Evolutionary conservation across 2,797 vertebrate genomes (phyloP).

Genomic region (Muscicapa comitata): DNA sequence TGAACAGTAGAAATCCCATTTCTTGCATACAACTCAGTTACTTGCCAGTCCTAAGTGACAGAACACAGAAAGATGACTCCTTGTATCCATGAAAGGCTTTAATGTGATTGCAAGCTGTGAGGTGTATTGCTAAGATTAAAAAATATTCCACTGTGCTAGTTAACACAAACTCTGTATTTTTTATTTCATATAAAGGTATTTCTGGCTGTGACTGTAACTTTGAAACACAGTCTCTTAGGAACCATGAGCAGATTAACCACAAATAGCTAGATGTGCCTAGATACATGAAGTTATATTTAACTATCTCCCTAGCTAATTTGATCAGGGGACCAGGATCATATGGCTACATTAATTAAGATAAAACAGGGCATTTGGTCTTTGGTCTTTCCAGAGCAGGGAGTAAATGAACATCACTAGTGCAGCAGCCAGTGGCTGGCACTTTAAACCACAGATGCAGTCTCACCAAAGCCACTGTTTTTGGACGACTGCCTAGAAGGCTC

Average conservation of each 20-base stretch:
- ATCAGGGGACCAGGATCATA: not conserved
- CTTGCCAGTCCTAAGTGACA: not conserved
- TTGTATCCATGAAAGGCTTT: not conserved
- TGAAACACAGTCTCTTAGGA: constrained; percentile 5
- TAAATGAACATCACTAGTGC: not conserved
- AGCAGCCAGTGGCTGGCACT: not conserved
- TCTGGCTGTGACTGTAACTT: not conserved
- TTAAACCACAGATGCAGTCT: not conserved
- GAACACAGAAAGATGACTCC: not conserved
- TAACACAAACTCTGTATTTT: not conserved
- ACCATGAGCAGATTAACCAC: not conserved
- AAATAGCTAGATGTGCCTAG: not conserved
- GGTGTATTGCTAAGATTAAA: not conserved
- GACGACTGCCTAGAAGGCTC: not conserved
- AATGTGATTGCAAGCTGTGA: not conserved
- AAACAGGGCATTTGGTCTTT: not conserved
- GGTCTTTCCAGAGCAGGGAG: not conserved
- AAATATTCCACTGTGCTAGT: not conserved
- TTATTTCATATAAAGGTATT: constrained; percentile 8
- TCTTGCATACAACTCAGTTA: not conserved
- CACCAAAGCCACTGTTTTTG: not conserved
- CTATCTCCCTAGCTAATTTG: constrained; percentile 1
- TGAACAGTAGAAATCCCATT: not conserved
- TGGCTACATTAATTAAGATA: not conserved
- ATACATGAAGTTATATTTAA: constrained; percentile 34